A percentile compares a stretch with the other conserved stretches of the same genome.
Evolutionary conservation across 2,888 invertebrate species (phyloP).

Genomic region (Eulithis testata): DNA sequence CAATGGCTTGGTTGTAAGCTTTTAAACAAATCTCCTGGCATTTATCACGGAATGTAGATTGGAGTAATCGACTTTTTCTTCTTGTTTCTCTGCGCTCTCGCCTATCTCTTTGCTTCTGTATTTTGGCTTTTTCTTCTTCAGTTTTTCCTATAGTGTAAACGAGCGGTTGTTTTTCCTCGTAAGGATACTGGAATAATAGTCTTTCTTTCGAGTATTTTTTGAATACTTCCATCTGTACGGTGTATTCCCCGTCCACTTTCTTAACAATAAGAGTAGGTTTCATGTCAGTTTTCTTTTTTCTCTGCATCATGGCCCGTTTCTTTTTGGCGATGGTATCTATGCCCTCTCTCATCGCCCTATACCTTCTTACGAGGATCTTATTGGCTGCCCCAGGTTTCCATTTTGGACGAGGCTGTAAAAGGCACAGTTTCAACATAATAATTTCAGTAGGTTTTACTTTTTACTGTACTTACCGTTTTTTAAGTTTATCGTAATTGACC

Average conservation of each 20-base stretch:
- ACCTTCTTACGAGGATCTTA: slow-evolving; percentile 68
- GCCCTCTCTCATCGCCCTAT: slow-evolving; percentile 67
- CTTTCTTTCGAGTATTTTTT: slow-evolving; percentile 77
- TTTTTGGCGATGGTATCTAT: slow-evolving; percentile 71
- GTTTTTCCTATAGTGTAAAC: slow-evolving; percentile 75
- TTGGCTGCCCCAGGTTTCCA: slow-evolving; percentile 78
- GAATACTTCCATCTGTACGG: slow-evolving; percentile 78
- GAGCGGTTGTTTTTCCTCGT: slow-evolving; percentile 74
- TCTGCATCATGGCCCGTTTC: slow-evolving; percentile 69
- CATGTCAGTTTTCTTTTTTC: slow-evolving; percentile 73
- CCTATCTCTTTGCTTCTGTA: slow-evolving; percentile 68
- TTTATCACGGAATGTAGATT: slow-evolving; percentile 74
- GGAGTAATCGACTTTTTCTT: slow-evolving; percentile 69
- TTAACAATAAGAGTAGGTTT: slow-evolving; percentile 71
- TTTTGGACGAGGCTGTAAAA: slow-evolving; percentile 67
- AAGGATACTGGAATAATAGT: slow-evolving; percentile 71
- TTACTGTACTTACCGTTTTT: neutral
- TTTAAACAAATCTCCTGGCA: slow-evolving; percentile 80
- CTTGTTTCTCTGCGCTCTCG: slow-evolving; percentile 72
- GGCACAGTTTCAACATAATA: neutral
- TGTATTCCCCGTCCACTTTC: slow-evolving; percentile 73
- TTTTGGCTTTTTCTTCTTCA: slow-evolving; percentile 67
- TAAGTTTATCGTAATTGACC: neutral
- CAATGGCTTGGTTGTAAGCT: slow-evolving; percentile 79
- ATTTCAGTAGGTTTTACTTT: too few relatives aligned